Percentiles rank a stretch among this genome's conserved stretches.
Conservation (phyloP, 2,888 invertebrate genomes). For the Andrena chrysosceles region DNA sequence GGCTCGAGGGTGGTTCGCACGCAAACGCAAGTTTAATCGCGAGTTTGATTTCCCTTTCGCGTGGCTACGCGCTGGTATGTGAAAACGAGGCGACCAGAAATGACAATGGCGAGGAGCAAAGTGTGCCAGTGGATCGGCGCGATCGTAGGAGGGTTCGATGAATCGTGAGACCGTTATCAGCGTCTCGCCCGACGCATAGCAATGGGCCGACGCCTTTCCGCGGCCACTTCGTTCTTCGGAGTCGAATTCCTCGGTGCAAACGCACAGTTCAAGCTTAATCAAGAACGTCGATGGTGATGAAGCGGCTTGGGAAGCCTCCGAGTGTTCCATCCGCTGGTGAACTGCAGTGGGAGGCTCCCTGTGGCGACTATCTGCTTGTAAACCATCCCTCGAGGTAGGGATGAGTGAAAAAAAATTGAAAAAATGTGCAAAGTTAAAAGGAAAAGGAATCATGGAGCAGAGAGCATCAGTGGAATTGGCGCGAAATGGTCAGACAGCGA, state of each 20-base stretch:
- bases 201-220: conserved; percentile 72
- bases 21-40: too few relatives aligned
- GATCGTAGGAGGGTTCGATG: conserved; percentile 69
- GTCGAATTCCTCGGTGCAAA: not conserved
- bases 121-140: conserved; percentile 79
- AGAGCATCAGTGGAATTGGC: too few relatives aligned
- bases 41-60: conserved; percentile 13
- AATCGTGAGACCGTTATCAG: conserved; percentile 76
- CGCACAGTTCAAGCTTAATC: not conserved
- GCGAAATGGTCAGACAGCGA: too few relatives aligned
- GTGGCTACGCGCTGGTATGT: not conserved
- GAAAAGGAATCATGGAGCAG: too few relatives aligned
- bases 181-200: conserved; percentile 74
- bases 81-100: conserved; percentile 44
- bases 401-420: too few relatives aligned
- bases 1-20: not conserved
- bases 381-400: not conserved
- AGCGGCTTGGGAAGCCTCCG: not conserved
- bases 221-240: not conserved
- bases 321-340: not conserved
- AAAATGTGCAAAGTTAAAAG: too few relatives aligned
- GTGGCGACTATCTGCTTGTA: not conserved
- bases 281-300: not conserved
- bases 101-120: conserved; percentile 55
- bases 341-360: not conserved